Percentiles rank a stretch among this genome's conserved stretches.
Evolutionary conservation across 1,140 invertebrate genomes (phyloP).

Genomic region (Lysiphlebus fabarum): DNA sequence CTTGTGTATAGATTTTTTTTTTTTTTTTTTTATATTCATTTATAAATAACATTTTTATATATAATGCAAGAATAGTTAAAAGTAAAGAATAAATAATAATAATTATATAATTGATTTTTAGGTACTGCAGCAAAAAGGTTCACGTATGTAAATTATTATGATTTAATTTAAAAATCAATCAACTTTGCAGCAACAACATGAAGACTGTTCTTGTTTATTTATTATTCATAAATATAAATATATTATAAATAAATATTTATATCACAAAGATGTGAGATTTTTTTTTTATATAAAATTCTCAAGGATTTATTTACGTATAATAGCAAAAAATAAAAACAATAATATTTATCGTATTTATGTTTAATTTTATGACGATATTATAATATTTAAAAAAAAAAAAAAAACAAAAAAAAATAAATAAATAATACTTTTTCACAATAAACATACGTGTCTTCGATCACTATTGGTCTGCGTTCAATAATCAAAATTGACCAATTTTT

Average conservation of each 20-base stretch:
- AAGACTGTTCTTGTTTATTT: conserved; percentile 44
- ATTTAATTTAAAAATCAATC: conserved; percentile 36
- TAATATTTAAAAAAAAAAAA: no score
- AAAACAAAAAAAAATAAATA: no score
- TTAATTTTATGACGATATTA: no score
- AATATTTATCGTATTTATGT: no score
- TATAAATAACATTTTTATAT: not conserved
- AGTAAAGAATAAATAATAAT: conserved; percentile 15
- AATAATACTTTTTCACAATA: no score
- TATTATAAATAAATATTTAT: conserved; percentile 22
- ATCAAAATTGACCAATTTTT: conserved; percentile 9
- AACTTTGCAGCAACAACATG: conserved; percentile 39
- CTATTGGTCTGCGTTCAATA: not conserved
- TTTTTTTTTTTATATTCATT: not conserved
- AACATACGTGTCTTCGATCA: conserved; percentile 6
- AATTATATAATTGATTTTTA: conserved; percentile 42
- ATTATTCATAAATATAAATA: conserved; percentile 28
- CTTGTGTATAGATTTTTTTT: not conserved
- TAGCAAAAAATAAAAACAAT: no score
- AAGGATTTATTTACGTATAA: no score
- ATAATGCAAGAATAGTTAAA: not conserved
- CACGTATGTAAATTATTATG: conserved; percentile 70
- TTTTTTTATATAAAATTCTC: conserved; percentile 16
- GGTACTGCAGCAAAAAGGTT: conserved; percentile 81
- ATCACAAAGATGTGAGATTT: conserved; percentile 22